Percentiles rank a stretch among this genome's conserved stretches.
Conservation (phyloP, 1,140 invertebrate species). For the Zaprionus nigranus region DNA sequence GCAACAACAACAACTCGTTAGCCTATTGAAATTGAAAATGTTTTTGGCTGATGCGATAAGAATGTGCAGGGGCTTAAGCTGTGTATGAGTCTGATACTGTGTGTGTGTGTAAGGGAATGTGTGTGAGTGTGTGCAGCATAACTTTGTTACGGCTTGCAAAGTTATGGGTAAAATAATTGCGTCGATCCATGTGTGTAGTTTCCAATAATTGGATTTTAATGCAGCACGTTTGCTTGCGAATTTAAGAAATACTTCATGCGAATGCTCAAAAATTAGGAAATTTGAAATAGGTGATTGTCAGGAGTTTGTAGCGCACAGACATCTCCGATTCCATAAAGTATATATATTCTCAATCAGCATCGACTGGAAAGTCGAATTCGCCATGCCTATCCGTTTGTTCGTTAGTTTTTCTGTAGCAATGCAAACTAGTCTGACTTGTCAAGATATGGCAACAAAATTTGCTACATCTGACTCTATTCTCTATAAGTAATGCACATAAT, state of each 20-base stretch:
- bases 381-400: too few species aligned
- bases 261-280: neutral
- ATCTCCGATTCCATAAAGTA: too few species aligned
- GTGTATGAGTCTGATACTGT: neutral
- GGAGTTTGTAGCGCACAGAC: too few species aligned
- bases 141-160: slow-evolving; percentile 39
- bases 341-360: too few species aligned
- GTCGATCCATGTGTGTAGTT: slow-evolving; percentile 25
- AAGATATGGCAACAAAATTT: too few species aligned
- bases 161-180: slow-evolving; percentile 51
- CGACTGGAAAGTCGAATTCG: too few species aligned
- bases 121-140: slow-evolving; percentile 23
- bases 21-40: slow-evolving; percentile 78
- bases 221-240: slow-evolving; percentile 20
- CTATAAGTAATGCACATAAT: too few species aligned
- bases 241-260: neutral
- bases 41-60: slow-evolving; percentile 68
- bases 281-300: too few species aligned
- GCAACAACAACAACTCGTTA: slow-evolving; percentile 57
- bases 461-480: too few species aligned
- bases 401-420: too few species aligned
- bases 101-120: neutral
- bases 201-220: slow-evolving; percentile 52
- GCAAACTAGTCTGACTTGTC: too few species aligned
- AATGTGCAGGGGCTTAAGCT: slow-evolving; percentile 51